Evolutionary conservation across 1,140 invertebrate genomes (phyloP).

Genomic region (Procambarus clarkii): DNA sequence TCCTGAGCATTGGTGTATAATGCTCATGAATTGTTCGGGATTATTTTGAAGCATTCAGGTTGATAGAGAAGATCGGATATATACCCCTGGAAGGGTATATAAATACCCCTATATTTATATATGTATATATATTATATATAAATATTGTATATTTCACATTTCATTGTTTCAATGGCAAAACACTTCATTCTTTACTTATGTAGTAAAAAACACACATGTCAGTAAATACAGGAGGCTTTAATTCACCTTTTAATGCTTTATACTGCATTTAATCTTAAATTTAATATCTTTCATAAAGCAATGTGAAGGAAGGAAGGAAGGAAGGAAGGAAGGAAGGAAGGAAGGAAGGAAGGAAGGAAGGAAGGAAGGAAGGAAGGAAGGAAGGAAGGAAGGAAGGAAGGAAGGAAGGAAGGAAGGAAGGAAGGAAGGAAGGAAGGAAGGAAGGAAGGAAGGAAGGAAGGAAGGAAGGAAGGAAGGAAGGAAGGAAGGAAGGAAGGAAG

Average conservation of each 20-base stretch:
- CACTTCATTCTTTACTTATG: background rate
- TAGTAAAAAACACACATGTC: background rate
- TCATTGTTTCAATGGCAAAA: background rate
- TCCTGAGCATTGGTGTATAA: background rate
- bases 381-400: no score
- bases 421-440: no score
- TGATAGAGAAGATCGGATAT: background rate
- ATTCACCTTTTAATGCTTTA: background rate
- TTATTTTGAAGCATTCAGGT: background rate
- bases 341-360: no score
- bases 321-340: no score
- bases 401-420: no score
- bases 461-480: slow-evolving; percentile 41
- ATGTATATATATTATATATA: no score
- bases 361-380: no score
- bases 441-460: slow-evolving; percentile 29
- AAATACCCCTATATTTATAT: no score
- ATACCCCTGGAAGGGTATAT: no score
- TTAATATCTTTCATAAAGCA: no score
- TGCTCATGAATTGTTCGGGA: background rate
- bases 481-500: slow-evolving; percentile 39
- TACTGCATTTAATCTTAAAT: no score
- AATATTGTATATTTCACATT: background rate
- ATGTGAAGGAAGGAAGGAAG: background rate
- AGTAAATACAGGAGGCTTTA: background rate